These are phyloP conservation scores for Podiceps cristatus DNA, from an alignment of 2,113 vertebrate genomes.

Conservation along the genomic window DNA sequence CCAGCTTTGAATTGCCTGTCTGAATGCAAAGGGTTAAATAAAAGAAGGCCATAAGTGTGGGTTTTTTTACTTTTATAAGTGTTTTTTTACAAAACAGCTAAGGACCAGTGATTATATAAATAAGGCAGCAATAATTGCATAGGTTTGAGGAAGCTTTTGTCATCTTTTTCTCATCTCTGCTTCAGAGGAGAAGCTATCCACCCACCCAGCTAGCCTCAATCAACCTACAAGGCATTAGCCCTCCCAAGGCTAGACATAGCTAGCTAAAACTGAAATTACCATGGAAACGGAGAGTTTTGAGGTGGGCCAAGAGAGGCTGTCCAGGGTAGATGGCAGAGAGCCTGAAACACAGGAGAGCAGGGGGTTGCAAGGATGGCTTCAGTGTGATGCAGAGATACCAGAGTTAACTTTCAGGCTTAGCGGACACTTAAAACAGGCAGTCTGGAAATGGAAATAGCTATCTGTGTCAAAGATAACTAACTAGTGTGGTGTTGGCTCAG, in stretches of 20 bases:
- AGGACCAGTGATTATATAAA: background rate
- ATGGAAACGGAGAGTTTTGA: background rate
- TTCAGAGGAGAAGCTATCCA: background rate
- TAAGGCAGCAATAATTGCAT: background rate
- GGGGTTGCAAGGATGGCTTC: background rate
- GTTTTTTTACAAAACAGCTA: background rate
- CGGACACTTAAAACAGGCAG: background rate
- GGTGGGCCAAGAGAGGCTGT: background rate
- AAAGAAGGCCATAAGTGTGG: background rate
- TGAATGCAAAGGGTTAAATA: background rate
- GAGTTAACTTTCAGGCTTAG: background rate
- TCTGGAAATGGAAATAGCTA: conserved; percentile 2
- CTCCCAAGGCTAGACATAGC: background rate
- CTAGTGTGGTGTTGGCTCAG: background rate
- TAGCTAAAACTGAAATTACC: background rate
- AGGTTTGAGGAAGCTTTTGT: background rate
- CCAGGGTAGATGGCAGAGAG: background rate
- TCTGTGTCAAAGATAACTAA: background rate
- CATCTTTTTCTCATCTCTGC: background rate
- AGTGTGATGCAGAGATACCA: background rate
- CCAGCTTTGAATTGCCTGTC: background rate
- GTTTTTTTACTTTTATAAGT: background rate
- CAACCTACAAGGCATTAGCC: background rate
- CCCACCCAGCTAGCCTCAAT: background rate
- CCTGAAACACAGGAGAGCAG: background rate